Evolutionary conservation across 2,113 vertebrate genomes (phyloP).

Genomic region (Poeciliopsis occidentalis): DNA sequence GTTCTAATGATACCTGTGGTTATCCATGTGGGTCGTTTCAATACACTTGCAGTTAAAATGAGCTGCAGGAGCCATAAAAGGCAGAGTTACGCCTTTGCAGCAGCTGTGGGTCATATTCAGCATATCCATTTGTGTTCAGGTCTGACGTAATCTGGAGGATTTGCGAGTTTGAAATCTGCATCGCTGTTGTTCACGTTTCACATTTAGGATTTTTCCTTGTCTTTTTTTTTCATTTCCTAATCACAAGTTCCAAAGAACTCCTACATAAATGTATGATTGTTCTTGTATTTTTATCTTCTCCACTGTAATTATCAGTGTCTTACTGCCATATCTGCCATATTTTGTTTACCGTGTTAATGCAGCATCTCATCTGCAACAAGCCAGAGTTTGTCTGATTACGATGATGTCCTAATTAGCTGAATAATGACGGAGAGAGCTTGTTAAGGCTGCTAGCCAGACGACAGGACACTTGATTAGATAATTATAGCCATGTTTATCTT

Average conservation of each 20-base stretch:
- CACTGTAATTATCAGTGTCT: not conserved
- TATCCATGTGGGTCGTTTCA: too few species aligned
- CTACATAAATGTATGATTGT: not conserved
- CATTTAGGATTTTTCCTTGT: not conserved
- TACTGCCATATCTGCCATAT: not conserved
- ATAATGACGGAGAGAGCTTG: constrained; percentile 47
- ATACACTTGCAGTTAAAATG: too few species aligned
- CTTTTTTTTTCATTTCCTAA: not conserved
- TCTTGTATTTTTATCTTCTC: not conserved
- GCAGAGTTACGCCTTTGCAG: too few species aligned
- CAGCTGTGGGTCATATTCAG: not conserved
- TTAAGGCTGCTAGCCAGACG: constrained; percentile 55
- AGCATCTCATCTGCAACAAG: constrained; percentile 32
- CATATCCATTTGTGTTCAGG: not conserved
- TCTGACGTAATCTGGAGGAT: not conserved
- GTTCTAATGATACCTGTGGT: too few species aligned
- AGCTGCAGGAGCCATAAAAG: too few species aligned
- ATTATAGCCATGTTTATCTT: constrained; percentile 49
- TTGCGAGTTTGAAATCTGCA: not conserved
- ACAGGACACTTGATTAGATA: constrained; percentile 60
- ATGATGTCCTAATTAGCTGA: constrained; percentile 64
- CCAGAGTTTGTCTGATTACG: constrained; percentile 46
- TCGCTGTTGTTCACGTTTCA: not conserved
- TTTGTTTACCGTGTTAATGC: constrained; percentile 48
- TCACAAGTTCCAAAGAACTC: not conserved